A percentile compares a stretch with the other conserved stretches of the same genome.
Evolutionary conservation across 2,797 vertebrate species (phyloP).

Genomic region (Sternotherus odoratus): DNA sequence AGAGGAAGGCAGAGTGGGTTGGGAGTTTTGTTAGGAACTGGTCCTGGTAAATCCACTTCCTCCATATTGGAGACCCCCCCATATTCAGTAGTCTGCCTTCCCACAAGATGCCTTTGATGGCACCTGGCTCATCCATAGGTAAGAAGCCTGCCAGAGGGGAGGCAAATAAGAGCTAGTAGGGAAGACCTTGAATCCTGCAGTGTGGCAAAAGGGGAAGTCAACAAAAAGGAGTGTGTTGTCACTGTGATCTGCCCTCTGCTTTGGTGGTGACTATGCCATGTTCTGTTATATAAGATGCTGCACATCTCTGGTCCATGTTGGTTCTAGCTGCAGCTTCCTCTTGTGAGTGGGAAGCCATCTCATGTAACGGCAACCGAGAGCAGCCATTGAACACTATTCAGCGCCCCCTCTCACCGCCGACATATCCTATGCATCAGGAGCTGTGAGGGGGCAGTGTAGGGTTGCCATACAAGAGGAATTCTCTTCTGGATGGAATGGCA

Average conservation of each 20-base stretch:
- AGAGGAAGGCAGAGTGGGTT: not conserved
- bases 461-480: not conserved
- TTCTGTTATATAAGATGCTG: not conserved
- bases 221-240: not conserved
- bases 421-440: not conserved
- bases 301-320: too few relatives aligned
- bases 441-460: not conserved
- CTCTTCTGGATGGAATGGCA: not conserved
- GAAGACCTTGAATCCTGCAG: not conserved
- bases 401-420: not conserved
- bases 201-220: not conserved
- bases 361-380: too few relatives aligned
- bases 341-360: too few relatives aligned
- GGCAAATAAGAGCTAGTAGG: not conserved
- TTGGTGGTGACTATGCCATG: not conserved
- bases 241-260: not conserved
- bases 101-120: not conserved
- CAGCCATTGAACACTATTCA: not conserved
- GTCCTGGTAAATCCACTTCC: not conserved
- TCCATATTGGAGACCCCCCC: not conserved
- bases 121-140: not conserved
- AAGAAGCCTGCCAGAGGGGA: not conserved
- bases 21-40: not conserved
- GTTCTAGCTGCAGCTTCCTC: too few relatives aligned
- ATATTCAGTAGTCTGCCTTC: not conserved